Evolutionary conservation across 2,888 invertebrate genomes (phyloP).

Genomic region (Mystacides longicornis): DNA sequence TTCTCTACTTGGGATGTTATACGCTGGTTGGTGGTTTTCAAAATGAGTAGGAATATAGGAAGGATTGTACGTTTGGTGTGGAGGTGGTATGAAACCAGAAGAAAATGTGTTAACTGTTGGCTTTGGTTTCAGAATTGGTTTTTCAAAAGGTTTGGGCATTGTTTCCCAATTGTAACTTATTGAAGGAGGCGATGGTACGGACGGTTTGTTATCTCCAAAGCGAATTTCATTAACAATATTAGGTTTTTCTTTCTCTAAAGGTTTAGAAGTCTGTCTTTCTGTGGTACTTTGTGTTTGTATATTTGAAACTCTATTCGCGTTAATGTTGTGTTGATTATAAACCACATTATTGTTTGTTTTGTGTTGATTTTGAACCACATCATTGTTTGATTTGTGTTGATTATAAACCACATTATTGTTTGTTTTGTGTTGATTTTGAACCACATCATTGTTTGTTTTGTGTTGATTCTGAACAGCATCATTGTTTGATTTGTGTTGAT

Average conservation of each 20-base stretch:
- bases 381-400: neutral
- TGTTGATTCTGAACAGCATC: conserved; percentile 12
- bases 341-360: conserved; percentile 5
- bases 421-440: neutral
- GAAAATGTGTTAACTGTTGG: neutral
- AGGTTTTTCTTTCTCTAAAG: neutral
- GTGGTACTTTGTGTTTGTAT: conserved; percentile 41
- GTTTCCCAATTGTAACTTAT: conserved; percentile 36
- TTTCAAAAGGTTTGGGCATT: conserved; percentile 24
- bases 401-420: too few relatives aligned
- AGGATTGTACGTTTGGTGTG: conserved; percentile 33
- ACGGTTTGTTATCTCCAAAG: conserved; percentile 26
- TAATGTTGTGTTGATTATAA: too few relatives aligned
- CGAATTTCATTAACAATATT: conserved; percentile 7
- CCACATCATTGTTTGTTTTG: neutral
- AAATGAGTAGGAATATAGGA: conserved; percentile 40
- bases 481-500: neutral
- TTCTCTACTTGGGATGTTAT: conserved; percentile 45
- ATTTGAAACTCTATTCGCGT: conserved; percentile 25
- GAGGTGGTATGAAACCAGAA: conserved; percentile 22
- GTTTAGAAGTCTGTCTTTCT: conserved; percentile 40
- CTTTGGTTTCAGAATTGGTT: neutral
- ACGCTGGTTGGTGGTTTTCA: conserved; percentile 39
- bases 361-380: neutral
- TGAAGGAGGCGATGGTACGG: conserved; percentile 40